Conservation (phyloP, 92 coral and sea anemone species). For the Porites rus region DNA sequence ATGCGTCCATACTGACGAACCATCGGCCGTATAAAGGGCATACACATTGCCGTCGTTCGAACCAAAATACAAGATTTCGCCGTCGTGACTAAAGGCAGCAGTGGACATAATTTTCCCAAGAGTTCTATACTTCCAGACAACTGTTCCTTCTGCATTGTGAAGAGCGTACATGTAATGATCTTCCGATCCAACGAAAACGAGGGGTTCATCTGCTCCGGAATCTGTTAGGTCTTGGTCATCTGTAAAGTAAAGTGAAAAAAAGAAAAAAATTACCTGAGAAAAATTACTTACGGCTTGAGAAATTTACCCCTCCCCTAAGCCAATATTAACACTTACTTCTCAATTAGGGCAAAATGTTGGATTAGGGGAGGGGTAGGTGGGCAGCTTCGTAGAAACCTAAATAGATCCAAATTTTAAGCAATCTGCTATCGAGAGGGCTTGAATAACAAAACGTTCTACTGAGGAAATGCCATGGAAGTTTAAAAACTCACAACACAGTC, state of each 20-base stretch:
- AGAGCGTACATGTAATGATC: slow-evolving; percentile 86
- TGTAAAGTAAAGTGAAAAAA: background rate
- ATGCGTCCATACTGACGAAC: slow-evolving; percentile 69
- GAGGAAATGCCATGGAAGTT: background rate
- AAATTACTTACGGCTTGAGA: too few species aligned
- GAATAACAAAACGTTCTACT: background rate
- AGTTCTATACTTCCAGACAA: slow-evolving; percentile 81
- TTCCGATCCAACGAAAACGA: slow-evolving; percentile 85
- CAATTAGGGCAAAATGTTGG: too few species aligned
- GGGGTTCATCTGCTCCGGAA: slow-evolving; percentile 5
- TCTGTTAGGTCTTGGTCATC: slow-evolving; percentile 36
- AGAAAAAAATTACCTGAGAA: background rate
- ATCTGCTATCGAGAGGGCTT: too few species aligned
- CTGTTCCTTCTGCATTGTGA: slow-evolving; percentile 54
- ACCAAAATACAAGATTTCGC: slow-evolving; percentile 75
- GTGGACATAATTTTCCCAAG: slow-evolving; percentile 73
- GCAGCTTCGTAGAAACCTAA: too few species aligned
- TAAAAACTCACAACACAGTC: slow-evolving; percentile 70
- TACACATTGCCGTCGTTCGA: slow-evolving; percentile 74
- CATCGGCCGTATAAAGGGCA: slow-evolving; percentile 67
- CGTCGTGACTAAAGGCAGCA: slow-evolving; percentile 75
- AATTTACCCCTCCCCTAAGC: too few species aligned
- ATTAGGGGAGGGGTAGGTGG: too few species aligned
- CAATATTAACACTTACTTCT: too few species aligned
- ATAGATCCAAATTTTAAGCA: too few species aligned